Conservation (phyloP, 2,797 vertebrate species). For the Delichon dasypus region DNA sequence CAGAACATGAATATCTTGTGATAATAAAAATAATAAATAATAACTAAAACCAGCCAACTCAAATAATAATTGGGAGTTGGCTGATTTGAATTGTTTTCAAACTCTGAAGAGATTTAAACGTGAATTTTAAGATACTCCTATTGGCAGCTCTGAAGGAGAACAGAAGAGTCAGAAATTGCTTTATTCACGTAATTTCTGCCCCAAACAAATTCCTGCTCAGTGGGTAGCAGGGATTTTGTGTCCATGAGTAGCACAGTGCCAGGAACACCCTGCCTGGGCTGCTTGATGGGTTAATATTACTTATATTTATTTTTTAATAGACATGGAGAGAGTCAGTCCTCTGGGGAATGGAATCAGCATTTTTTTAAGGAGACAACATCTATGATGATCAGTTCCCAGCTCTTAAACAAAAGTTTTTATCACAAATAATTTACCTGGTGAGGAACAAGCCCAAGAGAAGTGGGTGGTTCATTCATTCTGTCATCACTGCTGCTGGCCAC, state of each 20-base stretch:
- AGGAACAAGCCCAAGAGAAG: slow-evolving; percentile 94
- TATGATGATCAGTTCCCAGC: background rate
- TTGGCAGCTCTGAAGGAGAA: background rate
- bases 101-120: background rate
- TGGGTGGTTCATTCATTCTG: slow-evolving; percentile 97
- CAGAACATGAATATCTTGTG: background rate
- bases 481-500: slow-evolving; percentile 97
- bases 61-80: background rate
- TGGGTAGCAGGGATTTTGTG: background rate
- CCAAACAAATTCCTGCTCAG: background rate
- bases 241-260: background rate
- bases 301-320: background rate
- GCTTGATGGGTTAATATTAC: background rate
- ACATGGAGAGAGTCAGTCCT: background rate
- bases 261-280: background rate
- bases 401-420: background rate
- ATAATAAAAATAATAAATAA: background rate
- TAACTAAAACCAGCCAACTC: background rate
- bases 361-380: background rate
- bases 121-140: background rate
- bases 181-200: background rate
- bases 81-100: background rate
- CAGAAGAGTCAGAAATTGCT: background rate
- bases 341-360: background rate
- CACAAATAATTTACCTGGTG: slow-evolving; percentile 87